phyloP scores from a whole-genome alignment of 2,113 vertebrate genomes.

The Microtus pennsylvanicus region DNA sequence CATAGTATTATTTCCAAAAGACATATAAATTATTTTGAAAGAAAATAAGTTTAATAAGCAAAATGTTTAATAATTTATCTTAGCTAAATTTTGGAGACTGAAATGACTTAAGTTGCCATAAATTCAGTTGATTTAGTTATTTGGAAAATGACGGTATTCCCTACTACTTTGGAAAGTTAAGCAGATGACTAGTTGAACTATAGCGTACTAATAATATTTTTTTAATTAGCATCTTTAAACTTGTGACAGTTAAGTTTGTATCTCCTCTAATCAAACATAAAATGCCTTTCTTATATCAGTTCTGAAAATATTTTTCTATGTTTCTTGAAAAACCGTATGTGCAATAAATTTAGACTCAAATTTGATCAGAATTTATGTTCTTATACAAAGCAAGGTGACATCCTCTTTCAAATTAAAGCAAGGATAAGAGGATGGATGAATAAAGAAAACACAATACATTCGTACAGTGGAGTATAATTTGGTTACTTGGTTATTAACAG shows the following conservation, averaged over 20 bases:
- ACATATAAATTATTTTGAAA: not conserved
- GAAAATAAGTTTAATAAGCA: not conserved
- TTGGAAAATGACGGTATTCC: not conserved
- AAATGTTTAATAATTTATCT: not conserved
- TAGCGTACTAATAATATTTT: not conserved
- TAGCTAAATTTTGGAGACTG: not conserved
- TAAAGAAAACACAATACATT: not conserved
- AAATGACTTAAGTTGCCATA: not conserved
- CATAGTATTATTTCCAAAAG: not conserved
- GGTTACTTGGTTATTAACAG: not conserved
- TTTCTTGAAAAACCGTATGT: not conserved
- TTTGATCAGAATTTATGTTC: not conserved
- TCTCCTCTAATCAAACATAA: not conserved
- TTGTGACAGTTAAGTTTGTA: not conserved
- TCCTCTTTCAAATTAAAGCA: not conserved
- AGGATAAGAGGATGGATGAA: not conserved
- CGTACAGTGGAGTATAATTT: not conserved
- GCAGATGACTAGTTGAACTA: not conserved
- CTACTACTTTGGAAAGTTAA: not conserved
- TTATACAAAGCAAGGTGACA: not conserved
- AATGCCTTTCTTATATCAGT: not conserved
- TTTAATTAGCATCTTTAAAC: not conserved
- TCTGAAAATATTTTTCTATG: slow-evolving; percentile 31
- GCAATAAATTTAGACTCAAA: not conserved
- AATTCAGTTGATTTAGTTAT: not conserved